Conservation (phyloP, 2,797 vertebrate genomes). For the Gouania willdenowi region DNA sequence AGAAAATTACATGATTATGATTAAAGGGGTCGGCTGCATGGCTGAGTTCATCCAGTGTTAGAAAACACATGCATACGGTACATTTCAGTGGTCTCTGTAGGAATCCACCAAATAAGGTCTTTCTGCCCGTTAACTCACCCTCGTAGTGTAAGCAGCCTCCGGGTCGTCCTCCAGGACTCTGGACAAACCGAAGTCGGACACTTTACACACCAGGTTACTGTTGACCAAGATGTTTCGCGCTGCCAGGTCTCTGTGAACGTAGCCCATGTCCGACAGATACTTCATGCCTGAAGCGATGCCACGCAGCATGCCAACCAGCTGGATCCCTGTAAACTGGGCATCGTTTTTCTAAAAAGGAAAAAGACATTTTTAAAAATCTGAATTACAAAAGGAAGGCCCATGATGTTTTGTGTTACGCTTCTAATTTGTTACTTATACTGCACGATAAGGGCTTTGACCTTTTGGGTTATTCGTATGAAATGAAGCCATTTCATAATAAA, state of each 20-base stretch:
- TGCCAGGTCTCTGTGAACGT: constrained; percentile 92
- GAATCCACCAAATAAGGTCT: no score
- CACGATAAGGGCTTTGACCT: constrained; percentile 33
- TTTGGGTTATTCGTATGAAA: constrained; percentile 41
- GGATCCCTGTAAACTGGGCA: constrained; percentile 96
- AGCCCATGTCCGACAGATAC: constrained; percentile 97
- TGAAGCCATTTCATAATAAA: constrained; percentile 19
- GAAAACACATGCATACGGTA: constrained; percentile 17
- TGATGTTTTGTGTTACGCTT: not conserved
- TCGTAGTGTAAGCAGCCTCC: constrained; percentile 94
- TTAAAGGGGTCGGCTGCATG: constrained; percentile 47
- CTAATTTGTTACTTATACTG: constrained; percentile 7
- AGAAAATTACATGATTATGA: constrained; percentile 56
- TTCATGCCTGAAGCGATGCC: constrained; percentile 97
- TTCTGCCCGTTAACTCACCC: no score
- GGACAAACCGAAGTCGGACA: constrained; percentile 94
- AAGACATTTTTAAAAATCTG: no score
- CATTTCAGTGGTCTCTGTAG: no score
- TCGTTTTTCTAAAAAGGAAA: constrained; percentile 84
- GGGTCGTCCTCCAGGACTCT: constrained; percentile 93
- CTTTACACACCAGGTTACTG: constrained; percentile 95
- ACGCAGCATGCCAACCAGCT: constrained; percentile 95
- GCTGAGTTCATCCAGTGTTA: constrained; percentile 25
- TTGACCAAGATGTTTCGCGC: constrained; percentile 96
- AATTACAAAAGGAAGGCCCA: not conserved